phyloP scores from a whole-genome alignment of 2,113 vertebrate species.

The Conger conger region DNA sequence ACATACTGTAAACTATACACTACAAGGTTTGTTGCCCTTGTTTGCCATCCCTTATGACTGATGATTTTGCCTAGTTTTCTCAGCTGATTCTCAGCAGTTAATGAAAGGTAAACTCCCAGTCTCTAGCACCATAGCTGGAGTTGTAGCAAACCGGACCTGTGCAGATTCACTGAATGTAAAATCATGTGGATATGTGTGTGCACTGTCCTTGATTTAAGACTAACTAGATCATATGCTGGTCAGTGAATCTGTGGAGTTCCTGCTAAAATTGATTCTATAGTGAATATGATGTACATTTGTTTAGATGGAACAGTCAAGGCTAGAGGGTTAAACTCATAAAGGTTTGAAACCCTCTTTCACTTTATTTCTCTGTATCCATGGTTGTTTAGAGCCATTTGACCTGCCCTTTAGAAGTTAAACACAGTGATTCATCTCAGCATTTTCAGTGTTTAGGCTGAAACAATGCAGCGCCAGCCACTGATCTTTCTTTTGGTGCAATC shows the following conservation, averaged over 20 bases:
- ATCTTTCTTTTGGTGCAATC: not conserved
- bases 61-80: not conserved
- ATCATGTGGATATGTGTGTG: not conserved
- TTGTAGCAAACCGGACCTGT: not conserved
- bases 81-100: not conserved
- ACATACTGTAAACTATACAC: too few species aligned
- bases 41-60: not conserved
- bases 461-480: not conserved
- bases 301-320: not conserved
- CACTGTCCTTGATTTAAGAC: not conserved
- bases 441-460: not conserved
- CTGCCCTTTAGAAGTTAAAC: slow-evolving; percentile 14
- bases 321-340: not conserved
- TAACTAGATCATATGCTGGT: not conserved
- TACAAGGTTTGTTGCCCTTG: not conserved
- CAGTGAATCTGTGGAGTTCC: not conserved
- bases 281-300: not conserved
- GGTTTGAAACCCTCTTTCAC: not conserved
- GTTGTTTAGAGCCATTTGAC: not conserved
- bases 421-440: not conserved
- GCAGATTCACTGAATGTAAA: not conserved
- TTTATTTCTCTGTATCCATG: not conserved
- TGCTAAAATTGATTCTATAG: not conserved
- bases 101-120: not conserved
- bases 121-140: not conserved